These are phyloP conservation scores for Oreochromis grahami DNA, from an alignment of 2,797 vertebrate species.

Conservation along the genomic window DNA sequence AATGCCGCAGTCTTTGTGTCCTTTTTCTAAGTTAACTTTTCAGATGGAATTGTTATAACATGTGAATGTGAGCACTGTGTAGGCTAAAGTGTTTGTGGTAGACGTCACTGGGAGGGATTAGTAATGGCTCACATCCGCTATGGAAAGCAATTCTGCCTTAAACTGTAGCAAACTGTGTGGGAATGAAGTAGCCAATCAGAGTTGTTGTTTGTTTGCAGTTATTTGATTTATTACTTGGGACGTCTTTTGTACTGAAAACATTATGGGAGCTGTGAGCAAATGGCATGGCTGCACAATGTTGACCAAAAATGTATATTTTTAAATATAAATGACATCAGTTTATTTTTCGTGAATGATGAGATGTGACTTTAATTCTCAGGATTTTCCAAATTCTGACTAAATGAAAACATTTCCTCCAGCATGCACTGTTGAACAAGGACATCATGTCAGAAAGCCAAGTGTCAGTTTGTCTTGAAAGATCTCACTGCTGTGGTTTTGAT, in stretches of 20 bases:
- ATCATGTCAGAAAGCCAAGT: not conserved
- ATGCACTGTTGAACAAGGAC: not conserved
- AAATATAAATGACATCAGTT: slow-evolving; percentile 4
- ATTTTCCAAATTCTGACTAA: not conserved
- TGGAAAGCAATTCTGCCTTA: slow-evolving; percentile 55
- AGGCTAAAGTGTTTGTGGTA: slow-evolving; percentile 21
- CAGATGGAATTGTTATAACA: not conserved
- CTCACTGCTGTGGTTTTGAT: not conserved
- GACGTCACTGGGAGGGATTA: not conserved
- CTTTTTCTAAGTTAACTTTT: not conserved
- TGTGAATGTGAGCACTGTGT: slow-evolving; percentile 26
- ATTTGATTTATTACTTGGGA: not conserved
- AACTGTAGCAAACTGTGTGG: slow-evolving; percentile 36
- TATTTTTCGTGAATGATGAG: not conserved
- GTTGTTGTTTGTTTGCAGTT: not conserved
- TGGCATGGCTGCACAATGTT: slow-evolving; percentile 7
- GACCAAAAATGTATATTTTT: slow-evolving; percentile 59
- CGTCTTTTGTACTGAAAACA: not conserved
- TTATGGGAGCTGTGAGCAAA: not conserved
- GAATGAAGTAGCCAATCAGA: slow-evolving; percentile 5
- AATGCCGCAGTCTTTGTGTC: not conserved
- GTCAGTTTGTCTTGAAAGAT: not conserved
- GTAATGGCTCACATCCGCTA: not conserved
- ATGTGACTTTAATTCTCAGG: slow-evolving; percentile 31
- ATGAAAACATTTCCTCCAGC: not conserved